phyloP scores from a whole-genome alignment of 2,888 invertebrate species.

The Drosophila emarginata region DNA sequence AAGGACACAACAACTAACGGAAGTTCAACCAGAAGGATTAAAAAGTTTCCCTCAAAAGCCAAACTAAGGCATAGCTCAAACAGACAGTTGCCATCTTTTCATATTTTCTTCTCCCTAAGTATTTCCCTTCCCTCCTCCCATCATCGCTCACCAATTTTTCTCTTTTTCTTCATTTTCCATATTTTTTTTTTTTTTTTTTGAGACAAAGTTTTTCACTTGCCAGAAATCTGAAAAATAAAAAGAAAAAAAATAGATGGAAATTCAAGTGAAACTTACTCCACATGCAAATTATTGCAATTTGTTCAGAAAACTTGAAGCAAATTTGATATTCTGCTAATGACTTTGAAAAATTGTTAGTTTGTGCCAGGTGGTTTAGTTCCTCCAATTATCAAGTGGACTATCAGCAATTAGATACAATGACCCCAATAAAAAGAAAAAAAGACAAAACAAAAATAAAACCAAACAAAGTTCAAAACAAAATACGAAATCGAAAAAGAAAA shows the following conservation, averaged over 20 bases:
- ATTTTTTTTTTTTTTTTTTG: conserved; percentile 2
- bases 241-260: background rate
- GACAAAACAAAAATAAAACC: too few species aligned
- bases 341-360: conserved; percentile 13
- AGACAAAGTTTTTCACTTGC: conserved; percentile 4
- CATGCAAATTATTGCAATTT: conserved; percentile 41
- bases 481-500: too few species aligned
- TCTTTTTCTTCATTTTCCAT: conserved; percentile 7
- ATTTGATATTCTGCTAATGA: conserved; percentile 35
- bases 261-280: conserved; percentile 26
- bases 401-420: conserved; percentile 25
- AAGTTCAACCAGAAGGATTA: conserved; percentile 66
- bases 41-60: conserved; percentile 63
- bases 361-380: conserved; percentile 22
- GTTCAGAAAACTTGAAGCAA: conserved; percentile 18
- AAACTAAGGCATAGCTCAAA: conserved; percentile 43
- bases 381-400: conserved; percentile 3
- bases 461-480: background rate
- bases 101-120: conserved; percentile 9
- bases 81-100: conserved; percentile 52
- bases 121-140: background rate
- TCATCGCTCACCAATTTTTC: background rate
- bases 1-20: conserved; percentile 30
- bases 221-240: conserved; percentile 11
- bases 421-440: too few species aligned